Evolutionary conservation across 2,113 vertebrate genomes (phyloP), one percentile per base, ranked within the genome.

Genomic region (Prietella phreatophila): DNA sequence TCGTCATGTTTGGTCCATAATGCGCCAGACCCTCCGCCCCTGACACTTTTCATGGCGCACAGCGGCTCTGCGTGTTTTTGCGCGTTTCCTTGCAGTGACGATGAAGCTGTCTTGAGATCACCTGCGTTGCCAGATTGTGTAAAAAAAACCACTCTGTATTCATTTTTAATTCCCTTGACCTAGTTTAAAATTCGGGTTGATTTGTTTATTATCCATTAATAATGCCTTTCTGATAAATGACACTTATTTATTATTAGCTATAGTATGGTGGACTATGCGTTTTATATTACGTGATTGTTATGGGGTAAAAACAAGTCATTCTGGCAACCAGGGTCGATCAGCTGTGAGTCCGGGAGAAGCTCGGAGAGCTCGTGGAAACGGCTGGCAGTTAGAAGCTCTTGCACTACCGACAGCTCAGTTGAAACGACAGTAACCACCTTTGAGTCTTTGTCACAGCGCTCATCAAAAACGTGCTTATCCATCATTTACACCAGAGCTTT

Each of bases 401-500:
- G 94, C 94, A 94, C 94, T 93, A 94, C 89, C 91, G 92, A 91
- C 60, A 91, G 91, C 93, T 92, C 88, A 92, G 82, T 87, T 93
- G 92, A 91, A 92, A 92, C 88, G 79, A 87, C 91, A 85, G 89
- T 71, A 89, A 50, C 91, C 67, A 91, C 91, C 85, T 17, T 85
- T 89, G 89, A 91, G 82, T 86, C 88, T 84, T 30, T 39, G 78
- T 65, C 90, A 78, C 89, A 61, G 50, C 76, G 71, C 85, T 79
- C 67, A 82, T 89, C 20, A 56, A 89, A 89, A 84, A 88, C n/a
- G 80, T 56, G 63, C 55, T 55, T 69, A 33, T 39, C 63, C 56
- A 33, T 67, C 84, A 63, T 82, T 63, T 61, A 79, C 80, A 20
- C 81, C 90, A 60, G 88, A 84, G 79, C 63, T 42, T 93, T 85